These are phyloP conservation scores for Camponotus floridanus DNA, from an alignment of 1,140 invertebrate genomes.

Conservation along the genomic window DNA sequence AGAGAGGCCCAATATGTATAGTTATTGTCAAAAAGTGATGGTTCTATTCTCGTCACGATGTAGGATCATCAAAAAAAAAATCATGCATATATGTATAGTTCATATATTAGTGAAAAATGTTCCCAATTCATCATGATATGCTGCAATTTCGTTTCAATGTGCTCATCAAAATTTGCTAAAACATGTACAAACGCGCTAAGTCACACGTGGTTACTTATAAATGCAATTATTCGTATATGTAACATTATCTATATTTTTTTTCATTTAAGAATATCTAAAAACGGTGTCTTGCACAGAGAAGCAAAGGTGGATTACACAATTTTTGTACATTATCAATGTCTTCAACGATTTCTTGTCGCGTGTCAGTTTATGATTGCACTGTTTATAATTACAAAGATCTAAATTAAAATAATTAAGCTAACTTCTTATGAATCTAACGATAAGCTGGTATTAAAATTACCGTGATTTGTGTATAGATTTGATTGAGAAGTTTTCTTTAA, in stretches of 20 bases:
- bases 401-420: constrained; percentile 82
- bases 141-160: constrained; percentile 73
- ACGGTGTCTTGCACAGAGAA: constrained; percentile 79
- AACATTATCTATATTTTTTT: constrained; percentile 81
- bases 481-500: constrained; percentile 73
- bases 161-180: constrained; percentile 76
- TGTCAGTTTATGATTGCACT: constrained; percentile 83
- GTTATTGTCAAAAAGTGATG: constrained; percentile 74
- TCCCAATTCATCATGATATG: constrained; percentile 80
- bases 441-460: constrained; percentile 79
- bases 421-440: constrained; percentile 75
- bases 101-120: constrained; percentile 81
- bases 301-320: constrained; percentile 79
- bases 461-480: constrained; percentile 73
- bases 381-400: constrained; percentile 83
- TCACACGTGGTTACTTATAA: constrained; percentile 80
- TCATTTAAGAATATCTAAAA: constrained; percentile 80
- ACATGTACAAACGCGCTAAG: constrained; percentile 81
- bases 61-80: constrained; percentile 77
- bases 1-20: constrained; percentile 62
- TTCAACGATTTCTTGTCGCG: constrained; percentile 77
- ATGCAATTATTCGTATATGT: constrained; percentile 79
- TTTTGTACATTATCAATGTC: constrained; percentile 82
- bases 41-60: constrained; percentile 64
- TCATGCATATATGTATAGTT: constrained; percentile 75